A percentile compares a stretch with the other conserved stretches of the same genome.
Evolutionary conservation across 2,113 vertebrate genomes (phyloP).

Genomic region (Lagenorhynchus albirostris): DNA sequence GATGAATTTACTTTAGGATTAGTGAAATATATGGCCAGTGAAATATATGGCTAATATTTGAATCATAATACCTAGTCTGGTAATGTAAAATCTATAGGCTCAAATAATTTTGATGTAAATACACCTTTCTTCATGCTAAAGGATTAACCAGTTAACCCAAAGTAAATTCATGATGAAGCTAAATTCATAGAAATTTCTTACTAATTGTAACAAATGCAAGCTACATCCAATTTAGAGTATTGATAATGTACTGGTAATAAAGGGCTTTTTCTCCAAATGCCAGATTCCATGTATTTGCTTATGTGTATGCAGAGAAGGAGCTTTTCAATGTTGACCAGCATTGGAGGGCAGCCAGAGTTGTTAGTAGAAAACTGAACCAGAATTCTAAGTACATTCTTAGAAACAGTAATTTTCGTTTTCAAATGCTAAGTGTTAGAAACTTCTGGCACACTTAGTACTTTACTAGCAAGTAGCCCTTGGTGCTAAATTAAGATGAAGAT

Average conservation of each 20-base stretch:
- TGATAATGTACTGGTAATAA: not conserved
- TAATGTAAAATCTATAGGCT: not conserved
- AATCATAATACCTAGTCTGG: not conserved
- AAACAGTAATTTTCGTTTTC: not conserved
- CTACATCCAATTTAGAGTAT: not conserved
- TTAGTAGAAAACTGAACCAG: not conserved
- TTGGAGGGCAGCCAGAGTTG: not conserved
- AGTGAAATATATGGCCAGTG: not conserved
- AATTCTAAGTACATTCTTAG: not conserved
- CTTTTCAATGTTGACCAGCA: not conserved
- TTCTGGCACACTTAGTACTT: not conserved
- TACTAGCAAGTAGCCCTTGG: not conserved
- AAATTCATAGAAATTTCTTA: conserved; percentile 2
- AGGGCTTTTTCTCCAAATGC: not conserved
- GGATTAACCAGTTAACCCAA: not conserved
- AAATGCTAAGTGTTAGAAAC: not conserved
- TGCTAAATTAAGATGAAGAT: not conserved
- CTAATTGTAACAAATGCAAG: not conserved
- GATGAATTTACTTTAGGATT: not conserved
- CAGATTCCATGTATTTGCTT: not conserved
- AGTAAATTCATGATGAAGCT: not conserved
- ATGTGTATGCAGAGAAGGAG: not conserved
- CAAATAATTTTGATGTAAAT: not conserved
- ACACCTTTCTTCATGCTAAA: not conserved
- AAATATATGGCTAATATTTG: not conserved